Conservation (phyloP, 2,888 invertebrate genomes). For the Dexiosoma caninum region DNA sequence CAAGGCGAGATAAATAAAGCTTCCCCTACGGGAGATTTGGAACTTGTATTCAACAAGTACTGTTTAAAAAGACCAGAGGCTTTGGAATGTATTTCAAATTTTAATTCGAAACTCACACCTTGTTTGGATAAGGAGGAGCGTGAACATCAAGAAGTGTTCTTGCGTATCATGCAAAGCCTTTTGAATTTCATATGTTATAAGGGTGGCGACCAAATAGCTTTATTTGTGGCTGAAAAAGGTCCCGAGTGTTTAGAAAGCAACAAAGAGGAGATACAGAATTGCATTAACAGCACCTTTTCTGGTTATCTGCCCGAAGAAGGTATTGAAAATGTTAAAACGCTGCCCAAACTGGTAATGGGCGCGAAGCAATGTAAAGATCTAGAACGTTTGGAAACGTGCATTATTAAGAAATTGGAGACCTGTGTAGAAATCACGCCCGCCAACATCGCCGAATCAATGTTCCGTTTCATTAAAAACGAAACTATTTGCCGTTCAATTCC, state of each 20-base stretch:
- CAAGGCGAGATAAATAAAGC: slow-evolving; percentile 84
- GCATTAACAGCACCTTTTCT: slow-evolving; percentile 82
- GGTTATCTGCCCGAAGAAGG: slow-evolving; percentile 78
- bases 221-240: slow-evolving; percentile 90
- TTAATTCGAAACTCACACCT: slow-evolving; percentile 80
- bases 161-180: slow-evolving; percentile 84
- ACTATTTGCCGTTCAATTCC: slow-evolving; percentile 70
- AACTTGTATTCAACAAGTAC: slow-evolving; percentile 86
- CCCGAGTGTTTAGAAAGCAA: slow-evolving; percentile 84
- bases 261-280: slow-evolving; percentile 81
- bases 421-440: slow-evolving; percentile 75
- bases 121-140: slow-evolving; percentile 83
- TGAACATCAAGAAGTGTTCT: slow-evolving; percentile 81
- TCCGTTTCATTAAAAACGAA: slow-evolving; percentile 74
- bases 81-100: slow-evolving; percentile 80
- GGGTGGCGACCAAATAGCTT: slow-evolving; percentile 89
- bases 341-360: slow-evolving; percentile 82
- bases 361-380: slow-evolving; percentile 77
- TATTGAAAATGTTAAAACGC: slow-evolving; percentile 76
- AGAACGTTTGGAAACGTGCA: slow-evolving; percentile 70
- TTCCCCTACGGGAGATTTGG: slow-evolving; percentile 84
- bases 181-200: slow-evolving; percentile 87
- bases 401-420: slow-evolving; percentile 72
- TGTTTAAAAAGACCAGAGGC: slow-evolving; percentile 80
- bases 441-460: slow-evolving; percentile 75